A percentile compares a stretch with the other conserved stretches of the same genome.
Evolutionary conservation across 2,888 invertebrate genomes (phyloP).

Genomic region (Agrotis clavis): DNA sequence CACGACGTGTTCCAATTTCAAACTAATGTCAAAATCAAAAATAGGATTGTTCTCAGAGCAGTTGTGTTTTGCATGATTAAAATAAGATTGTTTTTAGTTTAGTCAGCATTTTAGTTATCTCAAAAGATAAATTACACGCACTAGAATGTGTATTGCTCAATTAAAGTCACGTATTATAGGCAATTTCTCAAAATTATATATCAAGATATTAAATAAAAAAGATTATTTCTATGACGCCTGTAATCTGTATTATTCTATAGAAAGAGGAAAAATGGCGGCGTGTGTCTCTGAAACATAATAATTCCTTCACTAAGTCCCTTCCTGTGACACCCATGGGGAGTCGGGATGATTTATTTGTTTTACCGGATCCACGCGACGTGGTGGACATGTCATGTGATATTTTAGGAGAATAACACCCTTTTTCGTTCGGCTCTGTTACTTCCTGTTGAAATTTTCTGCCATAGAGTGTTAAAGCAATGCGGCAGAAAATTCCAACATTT

Average conservation of each 20-base stretch:
- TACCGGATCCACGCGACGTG: slow-evolving; percentile 17
- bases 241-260: not conserved
- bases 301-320: slow-evolving; percentile 31
- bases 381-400: slow-evolving; percentile 19
- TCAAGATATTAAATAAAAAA: slow-evolving; percentile 9
- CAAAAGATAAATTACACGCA: not conserved
- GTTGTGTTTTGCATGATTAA: not conserved
- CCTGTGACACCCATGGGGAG: slow-evolving; percentile 31
- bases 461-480: too few relatives aligned
- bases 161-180: slow-evolving; percentile 11
- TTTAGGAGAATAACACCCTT: slow-evolving; percentile 5
- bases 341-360: slow-evolving; percentile 39
- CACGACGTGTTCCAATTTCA: slow-evolving; percentile 19
- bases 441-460: not conserved
- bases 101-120: not conserved
- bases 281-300: slow-evolving; percentile 21
- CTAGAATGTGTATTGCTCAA: slow-evolving; percentile 2
- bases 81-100: not conserved
- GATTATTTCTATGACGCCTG: not conserved
- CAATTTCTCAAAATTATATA: not conserved
- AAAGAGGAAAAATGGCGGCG: slow-evolving; percentile 2
- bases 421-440: slow-evolving; percentile 1
- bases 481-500: too few relatives aligned
- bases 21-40: not conserved
- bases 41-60: not conserved